phyloP scores from a whole-genome alignment of 2,113 vertebrate genomes.

The Condylura cristata region DNA sequence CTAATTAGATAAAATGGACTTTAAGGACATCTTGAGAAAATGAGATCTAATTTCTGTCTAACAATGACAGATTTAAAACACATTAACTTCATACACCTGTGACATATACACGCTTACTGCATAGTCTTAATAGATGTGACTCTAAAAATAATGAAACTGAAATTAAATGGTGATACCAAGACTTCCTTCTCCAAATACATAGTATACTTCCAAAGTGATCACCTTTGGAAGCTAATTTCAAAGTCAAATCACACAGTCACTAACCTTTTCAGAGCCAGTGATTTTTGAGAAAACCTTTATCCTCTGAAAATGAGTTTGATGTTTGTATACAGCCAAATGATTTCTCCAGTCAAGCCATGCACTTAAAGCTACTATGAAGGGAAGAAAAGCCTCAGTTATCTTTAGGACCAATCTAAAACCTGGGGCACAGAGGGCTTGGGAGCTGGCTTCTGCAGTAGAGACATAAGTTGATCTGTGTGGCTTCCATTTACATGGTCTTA shows the following conservation, averaged over 20 bases:
- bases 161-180: not conserved
- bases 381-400: not conserved
- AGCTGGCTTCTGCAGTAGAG: not conserved
- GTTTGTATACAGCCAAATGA: not conserved
- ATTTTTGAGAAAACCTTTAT: not conserved
- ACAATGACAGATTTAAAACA: not conserved
- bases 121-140: not conserved
- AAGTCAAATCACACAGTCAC: not conserved
- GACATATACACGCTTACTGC: not conserved
- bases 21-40: constrained; percentile 20
- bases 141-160: not conserved
- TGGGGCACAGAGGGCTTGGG: not conserved
- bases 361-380: not conserved
- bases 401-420: not conserved
- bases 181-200: not conserved
- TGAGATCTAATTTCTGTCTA: not conserved
- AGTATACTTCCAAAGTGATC: not conserved
- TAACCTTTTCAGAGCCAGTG: not conserved
- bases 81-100: not conserved
- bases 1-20: constrained; percentile 33
- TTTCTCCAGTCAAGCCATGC: not conserved
- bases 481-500: not conserved
- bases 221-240: not conserved
- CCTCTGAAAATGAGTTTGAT: constrained; percentile 4
- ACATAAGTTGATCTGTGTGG: accelerated